A percentile compares a stretch with the other conserved stretches of the same genome.
Evolutionary conservation across 2,888 invertebrate genomes (phyloP).

Genomic region (Ectropis crepuscularia): DNA sequence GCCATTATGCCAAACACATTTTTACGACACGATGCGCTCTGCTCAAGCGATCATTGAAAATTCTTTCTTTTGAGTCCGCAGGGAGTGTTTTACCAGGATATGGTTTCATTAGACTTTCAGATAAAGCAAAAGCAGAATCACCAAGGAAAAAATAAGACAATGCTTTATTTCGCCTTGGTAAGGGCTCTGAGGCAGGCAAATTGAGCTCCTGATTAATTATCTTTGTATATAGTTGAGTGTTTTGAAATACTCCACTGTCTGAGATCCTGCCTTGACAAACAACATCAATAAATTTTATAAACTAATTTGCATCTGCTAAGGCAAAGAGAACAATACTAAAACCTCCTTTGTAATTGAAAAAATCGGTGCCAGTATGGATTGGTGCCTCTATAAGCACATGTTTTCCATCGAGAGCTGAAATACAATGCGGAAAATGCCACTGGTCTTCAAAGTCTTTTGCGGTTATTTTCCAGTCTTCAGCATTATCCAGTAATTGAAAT

Average conservation of each 20-base stretch:
- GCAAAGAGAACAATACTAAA: conserved; percentile 23
- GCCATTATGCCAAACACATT: too few relatives aligned
- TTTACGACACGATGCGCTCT: too few relatives aligned
- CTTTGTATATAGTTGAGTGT: conserved; percentile 16
- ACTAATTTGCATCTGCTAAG: conserved; percentile 24
- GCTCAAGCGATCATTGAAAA: too few relatives aligned
- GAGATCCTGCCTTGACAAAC: conserved; percentile 22
- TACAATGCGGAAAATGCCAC: too few relatives aligned
- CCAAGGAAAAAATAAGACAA: conserved; percentile 23
- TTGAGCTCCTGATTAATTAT: conserved; percentile 21
- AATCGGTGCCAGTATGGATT: conserved; percentile 1
- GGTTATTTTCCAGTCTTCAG: too few relatives aligned
- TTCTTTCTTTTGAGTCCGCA: too few relatives aligned
- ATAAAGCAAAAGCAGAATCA: conserved; percentile 22
- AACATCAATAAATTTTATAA: conserved; percentile 25
- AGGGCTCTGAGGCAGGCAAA: conserved; percentile 21
- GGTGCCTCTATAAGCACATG: conserved; percentile 4
- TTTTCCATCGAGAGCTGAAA: too few relatives aligned
- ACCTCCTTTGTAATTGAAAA: conserved; percentile 26
- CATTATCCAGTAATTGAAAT: too few relatives aligned
- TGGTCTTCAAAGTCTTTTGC: too few relatives aligned
- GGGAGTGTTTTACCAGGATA: conserved; percentile 14
- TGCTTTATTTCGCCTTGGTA: conserved; percentile 21
- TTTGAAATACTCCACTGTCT: background rate
- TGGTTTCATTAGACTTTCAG: conserved; percentile 22